phyloP scores from a whole-genome alignment of 2,797 vertebrate genomes.

The Basileuterus tristriatus region DNA sequence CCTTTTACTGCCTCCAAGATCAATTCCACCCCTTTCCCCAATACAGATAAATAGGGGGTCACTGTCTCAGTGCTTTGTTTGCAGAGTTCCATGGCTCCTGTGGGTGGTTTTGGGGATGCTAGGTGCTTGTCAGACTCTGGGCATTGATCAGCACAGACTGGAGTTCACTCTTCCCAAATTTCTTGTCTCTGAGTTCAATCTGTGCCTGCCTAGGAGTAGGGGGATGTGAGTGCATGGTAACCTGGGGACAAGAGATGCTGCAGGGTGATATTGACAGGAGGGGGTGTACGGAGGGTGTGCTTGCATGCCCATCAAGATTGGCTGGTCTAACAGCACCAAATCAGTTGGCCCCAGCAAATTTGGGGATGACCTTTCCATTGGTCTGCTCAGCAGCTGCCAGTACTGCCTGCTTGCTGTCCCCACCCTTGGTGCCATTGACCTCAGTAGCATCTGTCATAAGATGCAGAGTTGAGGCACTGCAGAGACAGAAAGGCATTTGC shows the following conservation, averaged over 20 bases:
- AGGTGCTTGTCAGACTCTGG: not conserved
- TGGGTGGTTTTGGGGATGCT: not conserved
- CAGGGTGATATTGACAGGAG: not conserved
- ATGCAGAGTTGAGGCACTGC: not conserved
- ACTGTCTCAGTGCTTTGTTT: constrained; percentile 4
- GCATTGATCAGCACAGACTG: not conserved
- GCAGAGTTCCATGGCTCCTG: not conserved
- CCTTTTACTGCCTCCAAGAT: constrained; percentile 70
- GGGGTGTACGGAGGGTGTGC: not conserved
- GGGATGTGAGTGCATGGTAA: rapidly evolving
- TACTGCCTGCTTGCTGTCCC: not conserved
- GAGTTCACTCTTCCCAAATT: not conserved
- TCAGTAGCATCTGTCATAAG: not conserved
- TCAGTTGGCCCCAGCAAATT: not conserved
- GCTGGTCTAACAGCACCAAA: not conserved
- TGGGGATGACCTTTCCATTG: not conserved
- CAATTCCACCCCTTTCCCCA: constrained; percentile 59
- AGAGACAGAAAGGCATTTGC: not conserved
- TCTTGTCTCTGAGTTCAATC: not conserved
- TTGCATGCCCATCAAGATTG: not conserved
- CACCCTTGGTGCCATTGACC: not conserved
- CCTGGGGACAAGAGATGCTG: not conserved
- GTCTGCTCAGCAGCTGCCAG: not conserved
- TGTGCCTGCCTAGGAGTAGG: not conserved
- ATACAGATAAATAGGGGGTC: constrained; percentile 42